phyloP scores from a whole-genome alignment of 2,797 vertebrate species.

The Poecilia gillii region DNA sequence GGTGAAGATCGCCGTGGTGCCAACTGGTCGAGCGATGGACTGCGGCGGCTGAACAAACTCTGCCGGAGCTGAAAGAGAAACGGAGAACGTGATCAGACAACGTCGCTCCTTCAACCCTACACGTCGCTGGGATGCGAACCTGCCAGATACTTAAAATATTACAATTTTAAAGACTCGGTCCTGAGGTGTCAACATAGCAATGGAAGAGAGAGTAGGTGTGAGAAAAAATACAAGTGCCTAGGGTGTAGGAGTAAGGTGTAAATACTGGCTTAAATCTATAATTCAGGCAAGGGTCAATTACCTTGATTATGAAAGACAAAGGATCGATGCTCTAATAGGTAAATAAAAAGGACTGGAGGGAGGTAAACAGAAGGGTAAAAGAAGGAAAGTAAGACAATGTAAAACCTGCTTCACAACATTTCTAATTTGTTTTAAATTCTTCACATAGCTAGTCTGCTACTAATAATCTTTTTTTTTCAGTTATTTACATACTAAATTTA shows the following conservation, averaged over 20 bases:
- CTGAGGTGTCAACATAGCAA: background rate
- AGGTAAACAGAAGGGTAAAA: background rate
- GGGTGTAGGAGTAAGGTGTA: slow-evolving; percentile 12
- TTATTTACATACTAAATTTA: slow-evolving; percentile 57
- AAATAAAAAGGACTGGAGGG: slow-evolving; percentile 17
- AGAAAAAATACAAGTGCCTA: slow-evolving; percentile 2
- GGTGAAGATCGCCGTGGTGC: slow-evolving; percentile 96
- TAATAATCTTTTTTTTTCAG: slow-evolving; percentile 29
- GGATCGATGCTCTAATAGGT: slow-evolving; percentile 34
- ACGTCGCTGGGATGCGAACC: background rate
- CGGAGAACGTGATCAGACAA: background rate
- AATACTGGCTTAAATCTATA: slow-evolving; percentile 33
- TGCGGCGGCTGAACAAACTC: slow-evolving; percentile 96
- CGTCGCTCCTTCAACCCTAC: background rate
- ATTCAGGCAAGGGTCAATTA: slow-evolving; percentile 40
- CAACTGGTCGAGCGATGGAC: slow-evolving; percentile 92
- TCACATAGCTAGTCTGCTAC: background rate
- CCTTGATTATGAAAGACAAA: slow-evolving; percentile 31
- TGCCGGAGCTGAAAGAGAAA: slow-evolving; percentile 86
- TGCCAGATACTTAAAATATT: background rate
- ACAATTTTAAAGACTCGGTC: background rate
- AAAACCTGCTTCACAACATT: background rate
- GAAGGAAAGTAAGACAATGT: slow-evolving; percentile 1
- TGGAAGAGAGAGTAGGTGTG: slow-evolving; percentile 1
- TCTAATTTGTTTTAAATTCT: slow-evolving; percentile 7